A percentile compares a stretch with the other conserved stretches of the same genome.
These are phyloP conservation scores for Prietella phreatophila DNA, from an alignment of 2,113 vertebrate species.

Conservation along the genomic window DNA sequence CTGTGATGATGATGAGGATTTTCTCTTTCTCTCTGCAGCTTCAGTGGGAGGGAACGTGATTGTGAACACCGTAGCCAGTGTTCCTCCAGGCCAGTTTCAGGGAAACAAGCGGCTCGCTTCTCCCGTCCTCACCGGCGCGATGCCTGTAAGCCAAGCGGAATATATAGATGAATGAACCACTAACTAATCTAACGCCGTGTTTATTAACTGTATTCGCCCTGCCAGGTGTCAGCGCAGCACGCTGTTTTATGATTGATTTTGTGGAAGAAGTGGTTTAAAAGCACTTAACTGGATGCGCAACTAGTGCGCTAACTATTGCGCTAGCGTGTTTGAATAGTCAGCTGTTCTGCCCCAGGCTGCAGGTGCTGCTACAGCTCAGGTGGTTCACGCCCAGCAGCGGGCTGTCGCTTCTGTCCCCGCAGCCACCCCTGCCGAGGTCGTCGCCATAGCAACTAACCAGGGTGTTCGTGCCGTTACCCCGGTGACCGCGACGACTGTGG, in stretches of 20 bases:
- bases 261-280: not conserved
- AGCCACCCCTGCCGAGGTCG: conserved; percentile 76
- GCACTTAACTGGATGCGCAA: not conserved
- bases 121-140: conserved; percentile 80
- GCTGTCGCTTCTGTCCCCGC: conserved; percentile 68
- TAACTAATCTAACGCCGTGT: not conserved
- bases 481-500: conserved; percentile 80
- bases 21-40: conserved; percentile 67
- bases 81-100: conserved; percentile 87
- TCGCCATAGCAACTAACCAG: conserved; percentile 81
- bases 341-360: conserved; percentile 66
- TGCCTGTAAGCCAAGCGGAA: conserved; percentile 78
- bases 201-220: no score
- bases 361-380: conserved; percentile 75
- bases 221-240: no score
- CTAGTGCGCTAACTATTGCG: not conserved
- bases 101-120: conserved; percentile 90
- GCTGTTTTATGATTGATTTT: not conserved
- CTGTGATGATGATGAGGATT: conserved; percentile 4
- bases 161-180: not conserved
- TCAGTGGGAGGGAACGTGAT: conserved; percentile 93
- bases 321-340: not conserved
- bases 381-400: conserved; percentile 87
- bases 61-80: conserved; percentile 89
- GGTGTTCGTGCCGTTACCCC: conserved; percentile 81